Evolutionary conservation across 2,888 invertebrate genomes (phyloP), one percentile per base, ranked within the genome.

Genomic region (Agrochola litura): DNA sequence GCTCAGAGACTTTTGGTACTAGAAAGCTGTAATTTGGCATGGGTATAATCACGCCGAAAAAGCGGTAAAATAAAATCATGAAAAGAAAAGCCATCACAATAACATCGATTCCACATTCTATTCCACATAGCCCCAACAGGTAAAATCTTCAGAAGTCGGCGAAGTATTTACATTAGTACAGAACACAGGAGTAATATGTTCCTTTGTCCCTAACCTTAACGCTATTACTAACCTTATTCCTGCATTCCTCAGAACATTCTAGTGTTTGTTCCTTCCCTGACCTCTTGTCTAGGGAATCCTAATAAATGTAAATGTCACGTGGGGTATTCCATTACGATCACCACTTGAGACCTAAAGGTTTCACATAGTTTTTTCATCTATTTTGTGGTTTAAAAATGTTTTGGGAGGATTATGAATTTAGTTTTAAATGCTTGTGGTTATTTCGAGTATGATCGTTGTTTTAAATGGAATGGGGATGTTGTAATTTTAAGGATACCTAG

Each of bases 221-320:
- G 12, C 52, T 56, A 60, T 19, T 68, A 72, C 37, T 8, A 30
- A 37, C 64, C 56, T 30, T 30, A 25, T 69, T 37, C 25, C 6
- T 6, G 49, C 54, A 74, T 80, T 74, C 69, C 56, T 52, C 46
- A 43, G 19, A 49, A 84, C 71, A 66, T 76, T 85, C 58, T 69
- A 70, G 72, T 70, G 60, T 85, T 66, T 25, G 67, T 58, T 54
- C 41, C 19, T 43, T 8, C 25, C 5, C 30, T 73, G 73, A 73
- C 77, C 83, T 61, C 64, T 16, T 37, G 71, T 64, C 64, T 65
- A 63, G 58, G 12, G 70, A 52, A 61, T 60, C 61, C 82, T 74
- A 77, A 71, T 77, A 82, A 82, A 86, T 86, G 83, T 83, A 82
- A 83, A 85, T 85, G 64, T 74, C 78, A 85, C 74, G 78, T 70